These are phyloP conservation scores for Papilio gigon DNA, from an alignment of 2,888 invertebrate genomes.

Conservation along the genomic window DNA sequence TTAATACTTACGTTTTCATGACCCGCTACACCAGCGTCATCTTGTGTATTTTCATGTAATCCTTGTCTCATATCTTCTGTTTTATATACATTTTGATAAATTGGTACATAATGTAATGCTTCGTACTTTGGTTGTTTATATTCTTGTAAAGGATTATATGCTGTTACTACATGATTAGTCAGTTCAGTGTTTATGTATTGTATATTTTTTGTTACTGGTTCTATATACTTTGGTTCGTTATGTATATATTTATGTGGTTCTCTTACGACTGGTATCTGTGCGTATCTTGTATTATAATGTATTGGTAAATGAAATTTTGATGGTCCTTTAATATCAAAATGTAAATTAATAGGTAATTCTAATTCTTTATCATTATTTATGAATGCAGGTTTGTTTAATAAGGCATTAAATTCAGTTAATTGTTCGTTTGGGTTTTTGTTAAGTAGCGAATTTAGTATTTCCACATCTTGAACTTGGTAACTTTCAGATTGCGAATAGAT, in stretches of 20 bases:
- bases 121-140: constrained; percentile 52
- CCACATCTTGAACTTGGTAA: constrained; percentile 68
- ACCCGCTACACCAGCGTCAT: constrained; percentile 70
- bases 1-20: constrained; percentile 73
- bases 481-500: constrained; percentile 64
- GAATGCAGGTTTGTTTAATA: constrained; percentile 60
- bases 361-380: constrained; percentile 50
- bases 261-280: constrained; percentile 56
- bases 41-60: constrained; percentile 62
- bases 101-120: constrained; percentile 54
- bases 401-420: constrained; percentile 73
- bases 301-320: constrained; percentile 48
- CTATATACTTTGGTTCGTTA: constrained; percentile 51
- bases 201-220: constrained; percentile 60
- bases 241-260: constrained; percentile 62
- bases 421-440: constrained; percentile 77
- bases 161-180: constrained; percentile 58
- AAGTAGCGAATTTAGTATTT: constrained; percentile 72
- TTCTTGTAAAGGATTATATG: constrained; percentile 49
- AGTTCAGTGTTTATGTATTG: constrained; percentile 65
- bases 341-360: constrained; percentile 67
- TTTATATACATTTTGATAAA: constrained; percentile 46
- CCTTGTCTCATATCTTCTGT: constrained; percentile 56
- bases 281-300: constrained; percentile 54
- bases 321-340: constrained; percentile 66